Evolutionary conservation across 2,113 vertebrate species (phyloP), one percentile per base, ranked within the genome.

Genomic region (Tenebrosternarchus preto): DNA sequence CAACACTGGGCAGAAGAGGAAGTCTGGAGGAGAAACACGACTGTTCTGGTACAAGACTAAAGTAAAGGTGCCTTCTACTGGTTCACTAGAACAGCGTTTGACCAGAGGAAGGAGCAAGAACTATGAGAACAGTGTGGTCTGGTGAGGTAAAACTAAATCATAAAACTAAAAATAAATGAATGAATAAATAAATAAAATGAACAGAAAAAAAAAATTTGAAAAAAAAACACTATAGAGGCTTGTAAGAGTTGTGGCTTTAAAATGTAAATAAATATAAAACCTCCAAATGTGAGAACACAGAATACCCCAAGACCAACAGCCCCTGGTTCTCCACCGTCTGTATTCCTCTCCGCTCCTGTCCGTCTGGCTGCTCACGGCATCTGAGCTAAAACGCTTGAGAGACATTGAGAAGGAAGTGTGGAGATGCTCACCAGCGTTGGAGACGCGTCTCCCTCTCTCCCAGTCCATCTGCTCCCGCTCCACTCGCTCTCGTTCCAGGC

Each of bases 401-500:
- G 43, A 12, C 15, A 12, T 12, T 50, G 43, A 1, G 43, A 43
- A 68, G 50, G 22, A 69, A 22, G 20, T 24, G 12, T 64, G 6
- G 55, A 27, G 63, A 56, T 80, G 85, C 96, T 98, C 94, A 98
- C 96, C 97, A 19, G 96, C 91, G 75, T 90, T 95, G 27, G 97
- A 94, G 85, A 93, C 84, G 86, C 96, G 94, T 86, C 95, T 93
- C 83, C 97, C 97, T 83, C 94, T 93, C 85, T 99, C 97, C 95
- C 97, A 96, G 86, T 97, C 94, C 61, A 92, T 81, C 84, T 93
- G 92, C 25, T 94, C 95, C 43, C 93, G 88, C 82, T 80, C 93
- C 67, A 86, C 16, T 0, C 83, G 82, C 73, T 93, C 89, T 0
- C 86, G 77, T 5, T 93, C 92, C 66, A 87, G 64, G 6, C 33